Evolutionary conservation across 2,888 invertebrate species (phyloP).

Genomic region (Trissolcus japonicus): DNA sequence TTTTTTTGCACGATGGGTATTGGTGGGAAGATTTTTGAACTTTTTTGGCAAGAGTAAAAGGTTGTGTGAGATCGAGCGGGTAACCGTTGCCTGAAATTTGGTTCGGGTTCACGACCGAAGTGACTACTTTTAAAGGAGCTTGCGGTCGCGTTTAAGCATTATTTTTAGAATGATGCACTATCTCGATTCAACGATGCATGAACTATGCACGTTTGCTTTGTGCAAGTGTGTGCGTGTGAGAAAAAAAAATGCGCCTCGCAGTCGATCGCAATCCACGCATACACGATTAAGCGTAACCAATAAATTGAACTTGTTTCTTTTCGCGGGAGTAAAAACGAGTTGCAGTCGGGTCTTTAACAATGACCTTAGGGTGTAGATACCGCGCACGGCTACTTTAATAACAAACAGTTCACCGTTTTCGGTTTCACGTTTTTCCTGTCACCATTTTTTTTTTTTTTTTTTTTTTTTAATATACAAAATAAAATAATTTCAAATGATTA

Average conservation of each 20-base stretch:
- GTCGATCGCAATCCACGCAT: conserved; percentile 35
- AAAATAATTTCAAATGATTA: too few species aligned
- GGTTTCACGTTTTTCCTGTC: not conserved
- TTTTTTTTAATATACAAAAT: too few species aligned
- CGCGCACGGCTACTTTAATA: conserved; percentile 5
- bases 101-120: conserved; percentile 71
- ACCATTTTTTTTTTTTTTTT: not conserved
- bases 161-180: conserved; percentile 75
- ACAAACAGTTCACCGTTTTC: conserved; percentile 6
- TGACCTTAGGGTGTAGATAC: conserved; percentile 31
- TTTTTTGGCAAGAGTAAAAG: not conserved
- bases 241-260: conserved; percentile 30
- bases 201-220: conserved; percentile 42
- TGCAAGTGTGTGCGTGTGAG: conserved; percentile 13
- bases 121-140: conserved; percentile 53
- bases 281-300: conserved; percentile 47
- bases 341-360: conserved; percentile 24
- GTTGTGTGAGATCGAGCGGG: conserved; percentile 2
- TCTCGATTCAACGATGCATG: conserved; percentile 70
- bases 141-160: conserved; percentile 58
- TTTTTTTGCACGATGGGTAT: too few species aligned
- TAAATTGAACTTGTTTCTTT: conserved; percentile 45
- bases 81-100: conserved; percentile 54
- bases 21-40: too few species aligned
- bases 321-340: conserved; percentile 25